phyloP scores from a whole-genome alignment of 2,888 invertebrate species.

The Phortica okadai region DNA sequence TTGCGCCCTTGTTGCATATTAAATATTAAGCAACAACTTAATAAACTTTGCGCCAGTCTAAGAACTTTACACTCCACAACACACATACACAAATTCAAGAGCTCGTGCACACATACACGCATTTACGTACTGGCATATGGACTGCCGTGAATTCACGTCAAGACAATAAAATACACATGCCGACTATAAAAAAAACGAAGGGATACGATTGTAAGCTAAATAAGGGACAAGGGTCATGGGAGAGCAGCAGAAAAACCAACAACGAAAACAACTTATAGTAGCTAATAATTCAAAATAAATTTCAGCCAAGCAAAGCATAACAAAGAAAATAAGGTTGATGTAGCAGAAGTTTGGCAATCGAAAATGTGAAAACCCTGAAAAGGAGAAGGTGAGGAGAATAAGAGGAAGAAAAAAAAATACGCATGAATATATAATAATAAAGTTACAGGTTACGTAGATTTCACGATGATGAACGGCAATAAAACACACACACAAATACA shows the following conservation, averaged over 20 bases:
- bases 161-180: conserved; percentile 30
- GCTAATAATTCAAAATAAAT: conserved; percentile 28
- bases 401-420: conserved; percentile 44
- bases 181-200: conserved; percentile 19
- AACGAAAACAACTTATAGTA: conserved; percentile 17
- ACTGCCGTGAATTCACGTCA: neutral
- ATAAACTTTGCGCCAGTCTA: conserved; percentile 16
- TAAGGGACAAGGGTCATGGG: neutral
- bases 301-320: neutral
- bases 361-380: conserved; percentile 9
- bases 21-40: conserved; percentile 28
- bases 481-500: neutral
- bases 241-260: neutral
- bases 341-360: neutral
- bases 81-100: neutral
- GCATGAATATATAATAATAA: conserved; percentile 40
- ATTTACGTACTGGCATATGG: neutral
- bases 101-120: neutral
- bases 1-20: neutral
- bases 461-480: conserved; percentile 26
- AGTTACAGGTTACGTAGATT: conserved; percentile 28
- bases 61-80: conserved; percentile 6
- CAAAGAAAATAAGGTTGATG: neutral
- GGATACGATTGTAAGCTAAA: neutral
- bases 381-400: conserved; percentile 13